Evolutionary conservation across 2,113 vertebrate species (phyloP).

Genomic region (Neogale vison): DNA sequence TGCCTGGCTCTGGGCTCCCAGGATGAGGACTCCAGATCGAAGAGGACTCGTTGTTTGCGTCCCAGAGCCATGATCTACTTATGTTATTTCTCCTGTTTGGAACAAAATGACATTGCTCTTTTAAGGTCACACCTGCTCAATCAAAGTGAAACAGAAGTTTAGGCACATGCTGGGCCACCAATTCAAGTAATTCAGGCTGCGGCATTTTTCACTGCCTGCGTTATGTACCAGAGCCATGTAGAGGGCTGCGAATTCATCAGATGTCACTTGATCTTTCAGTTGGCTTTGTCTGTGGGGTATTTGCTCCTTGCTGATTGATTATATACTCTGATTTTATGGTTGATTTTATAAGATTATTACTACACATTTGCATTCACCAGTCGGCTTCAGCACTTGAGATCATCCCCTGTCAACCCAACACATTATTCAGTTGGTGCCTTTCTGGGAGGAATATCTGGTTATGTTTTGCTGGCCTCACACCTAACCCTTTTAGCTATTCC

Average conservation of each 20-base stretch:
- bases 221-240: too few species aligned
- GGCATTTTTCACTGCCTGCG: neutral
- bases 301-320: neutral
- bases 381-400: neutral
- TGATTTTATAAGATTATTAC: neutral
- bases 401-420: neutral
- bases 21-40: neutral
- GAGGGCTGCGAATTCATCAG: neutral
- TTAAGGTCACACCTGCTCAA: neutral
- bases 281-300: neutral
- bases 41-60: neutral
- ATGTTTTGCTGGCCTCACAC: neutral
- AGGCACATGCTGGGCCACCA: neutral
- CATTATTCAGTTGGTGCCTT: neutral
- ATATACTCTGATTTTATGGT: neutral
- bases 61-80: neutral
- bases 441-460: neutral
- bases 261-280: neutral
- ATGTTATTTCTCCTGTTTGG: constrained; percentile 23
- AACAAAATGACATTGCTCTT: neutral
- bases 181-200: neutral
- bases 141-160: neutral
- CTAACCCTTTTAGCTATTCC: neutral
- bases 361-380: neutral
- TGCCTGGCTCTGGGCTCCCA: neutral